Percentiles rank a stretch among this genome's conserved stretches.
Conservation (phyloP, 2,888 invertebrate genomes). For the Cantharis flavilabris region DNA sequence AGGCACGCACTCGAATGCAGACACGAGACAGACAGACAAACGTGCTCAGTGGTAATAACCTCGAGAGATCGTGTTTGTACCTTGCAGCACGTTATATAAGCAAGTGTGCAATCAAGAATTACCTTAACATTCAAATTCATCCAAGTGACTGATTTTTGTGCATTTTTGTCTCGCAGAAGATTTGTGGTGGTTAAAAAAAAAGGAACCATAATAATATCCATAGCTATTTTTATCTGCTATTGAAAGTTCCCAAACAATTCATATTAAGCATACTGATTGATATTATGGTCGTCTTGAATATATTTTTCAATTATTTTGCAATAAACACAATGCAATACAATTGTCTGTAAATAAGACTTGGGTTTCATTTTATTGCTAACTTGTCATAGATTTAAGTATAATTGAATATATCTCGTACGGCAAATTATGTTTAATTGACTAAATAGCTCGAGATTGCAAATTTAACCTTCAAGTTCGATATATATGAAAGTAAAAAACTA, state of each 20-base stretch:
- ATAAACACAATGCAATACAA: not conserved
- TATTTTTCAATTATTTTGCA: not conserved
- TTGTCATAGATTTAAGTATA: not conserved
- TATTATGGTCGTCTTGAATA: not conserved
- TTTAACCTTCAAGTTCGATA: not conserved
- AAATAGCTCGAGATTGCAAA: not conserved
- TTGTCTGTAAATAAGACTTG: not conserved
- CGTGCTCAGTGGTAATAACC: conserved; percentile 38
- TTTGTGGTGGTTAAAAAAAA: not conserved
- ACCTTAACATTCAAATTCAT: not conserved
- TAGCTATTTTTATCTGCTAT: not conserved
- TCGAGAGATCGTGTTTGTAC: conserved; percentile 35
- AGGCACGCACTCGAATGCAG: conserved; percentile 30
- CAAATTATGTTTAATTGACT: not conserved
- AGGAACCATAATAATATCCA: not conserved
- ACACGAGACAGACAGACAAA: conserved; percentile 30
- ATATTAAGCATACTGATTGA: not conserved
- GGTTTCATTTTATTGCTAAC: not conserved
- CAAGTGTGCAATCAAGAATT: not conserved
- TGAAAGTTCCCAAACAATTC: not conserved
- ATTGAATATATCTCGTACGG: not conserved
- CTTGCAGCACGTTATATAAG: conserved; percentile 32
- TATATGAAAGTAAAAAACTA: not conserved
- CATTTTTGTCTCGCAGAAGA: not conserved
- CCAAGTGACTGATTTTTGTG: not conserved